A percentile compares a stretch with the other conserved stretches of the same genome.
Conservation (phyloP, 2,888 invertebrate genomes). For the Caenorhabditis sp. region DNA sequence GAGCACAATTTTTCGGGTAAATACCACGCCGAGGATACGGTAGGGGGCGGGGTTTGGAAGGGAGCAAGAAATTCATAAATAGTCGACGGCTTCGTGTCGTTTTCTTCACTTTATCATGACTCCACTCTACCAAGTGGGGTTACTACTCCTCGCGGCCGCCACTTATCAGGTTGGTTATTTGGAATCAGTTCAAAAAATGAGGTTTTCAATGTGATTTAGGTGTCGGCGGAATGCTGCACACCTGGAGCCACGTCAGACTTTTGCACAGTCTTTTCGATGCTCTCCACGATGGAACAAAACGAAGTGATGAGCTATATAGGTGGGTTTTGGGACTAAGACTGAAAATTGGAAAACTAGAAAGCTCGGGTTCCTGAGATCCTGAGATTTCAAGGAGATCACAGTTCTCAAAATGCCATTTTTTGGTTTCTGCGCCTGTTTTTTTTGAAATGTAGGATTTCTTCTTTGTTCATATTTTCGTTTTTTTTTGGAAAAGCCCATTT, state of each 20-base stretch:
- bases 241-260: conserved; percentile 72
- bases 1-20: too few species aligned
- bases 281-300: conserved; percentile 76
- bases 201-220: conserved; percentile 45
- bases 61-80: conserved; percentile 25
- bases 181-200: neutral
- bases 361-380: neutral
- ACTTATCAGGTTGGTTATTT: conserved; percentile 34
- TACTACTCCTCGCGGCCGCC: conserved; percentile 53
- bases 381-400: too few species aligned
- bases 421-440: too few species aligned
- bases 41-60: conserved; percentile 27
- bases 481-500: too few species aligned
- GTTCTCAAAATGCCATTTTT: too few species aligned
- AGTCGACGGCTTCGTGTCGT: neutral
- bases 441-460: too few species aligned
- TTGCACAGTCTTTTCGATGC: conserved; percentile 76
- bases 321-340: too few species aligned
- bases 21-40: conserved; percentile 42
- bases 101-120: conserved; percentile 68
- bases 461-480: too few species aligned
- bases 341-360: neutral
- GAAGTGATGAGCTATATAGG: conserved; percentile 74
- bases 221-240: conserved; percentile 74
- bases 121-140: conserved; percentile 69